These are phyloP conservation scores for Paelopatides confundens DNA, from an alignment of 53 echinoderm and acorn worm species.

Conservation along the genomic window DNA sequence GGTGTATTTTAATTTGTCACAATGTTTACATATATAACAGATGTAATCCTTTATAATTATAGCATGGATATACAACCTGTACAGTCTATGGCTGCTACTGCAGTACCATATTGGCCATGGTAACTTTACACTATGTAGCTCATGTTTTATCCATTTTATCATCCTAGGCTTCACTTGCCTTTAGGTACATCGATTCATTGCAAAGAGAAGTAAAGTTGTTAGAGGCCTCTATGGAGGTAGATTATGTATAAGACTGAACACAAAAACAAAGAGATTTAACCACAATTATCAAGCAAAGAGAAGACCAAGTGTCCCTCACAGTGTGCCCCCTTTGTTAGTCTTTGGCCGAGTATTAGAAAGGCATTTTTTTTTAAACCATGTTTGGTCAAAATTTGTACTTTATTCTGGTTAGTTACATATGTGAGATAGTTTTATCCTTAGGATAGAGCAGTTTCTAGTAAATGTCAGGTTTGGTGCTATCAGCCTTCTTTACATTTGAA, in stretches of 20 bases:
- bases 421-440: neutral
- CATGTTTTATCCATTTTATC: neutral
- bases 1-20: too few species aligned
- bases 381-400: conserved; percentile 3
- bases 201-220: conserved; percentile 27
- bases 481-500: conserved; percentile 1
- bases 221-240: conserved; percentile 4
- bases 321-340: too few species aligned
- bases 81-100: too few species aligned
- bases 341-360: neutral
- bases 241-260: neutral
- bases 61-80: too few species aligned
- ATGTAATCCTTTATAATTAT: too few species aligned
- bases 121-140: neutral
- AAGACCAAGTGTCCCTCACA: neutral
- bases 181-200: conserved; percentile 28
- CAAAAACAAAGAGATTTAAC: neutral
- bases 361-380: neutral
- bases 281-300: neutral
- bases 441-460: neutral
- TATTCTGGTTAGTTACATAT: neutral
- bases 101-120: neutral
- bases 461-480: conserved; percentile 24
- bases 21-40: too few species aligned
- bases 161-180: neutral